phyloP scores from a whole-genome alignment of 2,888 invertebrate genomes.

The Leptinotarsa peninsularis region DNA sequence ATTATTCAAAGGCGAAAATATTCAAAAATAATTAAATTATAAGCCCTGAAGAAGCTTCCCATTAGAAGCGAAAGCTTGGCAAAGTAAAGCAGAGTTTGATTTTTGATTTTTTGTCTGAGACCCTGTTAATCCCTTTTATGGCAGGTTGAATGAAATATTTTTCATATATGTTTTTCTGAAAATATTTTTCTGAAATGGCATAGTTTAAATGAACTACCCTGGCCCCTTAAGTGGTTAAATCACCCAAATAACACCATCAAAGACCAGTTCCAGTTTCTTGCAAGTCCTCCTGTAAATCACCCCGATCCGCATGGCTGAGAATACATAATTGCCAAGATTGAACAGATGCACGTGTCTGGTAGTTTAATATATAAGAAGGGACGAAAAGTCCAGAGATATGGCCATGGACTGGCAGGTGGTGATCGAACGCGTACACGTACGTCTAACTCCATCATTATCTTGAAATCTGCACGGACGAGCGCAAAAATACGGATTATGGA shows the following conservation, averaged over 20 bases:
- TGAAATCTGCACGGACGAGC: slow-evolving; percentile 50
- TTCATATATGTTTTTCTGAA: too few relatives aligned
- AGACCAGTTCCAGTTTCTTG: slow-evolving; percentile 1
- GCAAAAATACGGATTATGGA: slow-evolving; percentile 28
- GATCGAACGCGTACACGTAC: slow-evolving; percentile 48
- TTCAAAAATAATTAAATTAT: too few relatives aligned
- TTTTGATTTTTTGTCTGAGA: too few relatives aligned
- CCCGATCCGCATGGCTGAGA: slow-evolving; percentile 1
- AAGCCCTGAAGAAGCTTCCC: too few relatives aligned
- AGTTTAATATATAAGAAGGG: not conserved
- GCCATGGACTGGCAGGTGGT: slow-evolving; percentile 51
- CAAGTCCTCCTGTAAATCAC: slow-evolving; percentile 11
- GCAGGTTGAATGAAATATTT: too few relatives aligned
- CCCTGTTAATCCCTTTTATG: too few relatives aligned
- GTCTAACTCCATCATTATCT: slow-evolving; percentile 52
- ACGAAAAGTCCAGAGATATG: not conserved
- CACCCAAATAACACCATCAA: not conserved
- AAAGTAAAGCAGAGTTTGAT: too few relatives aligned
- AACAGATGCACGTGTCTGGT: slow-evolving; percentile 9
- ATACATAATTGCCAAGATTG: slow-evolving; percentile 5
- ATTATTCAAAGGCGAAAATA: too few relatives aligned
- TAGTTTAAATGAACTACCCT: not conserved
- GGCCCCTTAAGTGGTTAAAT: not conserved
- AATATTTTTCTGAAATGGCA: too few relatives aligned
- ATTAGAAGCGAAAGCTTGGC: too few relatives aligned